Evolutionary conservation across 2,113 vertebrate genomes (phyloP).

Genomic region (Pitta sordida): DNA sequence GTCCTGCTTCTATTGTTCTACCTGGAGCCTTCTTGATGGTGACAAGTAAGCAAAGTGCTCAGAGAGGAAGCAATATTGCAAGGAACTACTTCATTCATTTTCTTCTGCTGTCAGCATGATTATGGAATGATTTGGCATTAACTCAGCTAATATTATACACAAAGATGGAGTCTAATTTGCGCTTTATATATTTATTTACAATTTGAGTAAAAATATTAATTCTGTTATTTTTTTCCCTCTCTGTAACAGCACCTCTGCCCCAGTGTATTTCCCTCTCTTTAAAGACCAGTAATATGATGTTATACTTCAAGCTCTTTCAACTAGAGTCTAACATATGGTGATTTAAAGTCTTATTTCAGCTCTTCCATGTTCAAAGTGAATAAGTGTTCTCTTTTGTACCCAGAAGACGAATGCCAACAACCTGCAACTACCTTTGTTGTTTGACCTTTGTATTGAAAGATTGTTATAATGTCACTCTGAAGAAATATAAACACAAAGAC

Average conservation of each 20-base stretch:
- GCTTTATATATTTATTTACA: neutral
- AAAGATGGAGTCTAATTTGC: neutral
- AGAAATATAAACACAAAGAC: neutral
- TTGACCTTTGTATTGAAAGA: constrained; percentile 46
- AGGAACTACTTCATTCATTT: neutral
- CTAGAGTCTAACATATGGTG: neutral
- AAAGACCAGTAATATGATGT: neutral
- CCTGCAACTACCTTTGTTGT: constrained; percentile 25
- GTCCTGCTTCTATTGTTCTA: neutral
- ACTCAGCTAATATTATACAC: neutral
- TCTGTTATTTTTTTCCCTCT: neutral
- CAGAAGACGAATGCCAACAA: constrained; percentile 40
- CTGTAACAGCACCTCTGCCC: neutral
- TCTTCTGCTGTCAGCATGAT: neutral
- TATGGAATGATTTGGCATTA: neutral
- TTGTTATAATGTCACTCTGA: neutral
- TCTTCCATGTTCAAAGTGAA: constrained; percentile 19
- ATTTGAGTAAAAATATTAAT: neutral
- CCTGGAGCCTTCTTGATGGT: neutral
- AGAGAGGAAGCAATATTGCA: neutral
- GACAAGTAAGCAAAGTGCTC: neutral
- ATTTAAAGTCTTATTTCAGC: constrained; percentile 43
- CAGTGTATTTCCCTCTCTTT: neutral
- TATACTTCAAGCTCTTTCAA: constrained; percentile 10
- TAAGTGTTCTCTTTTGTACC: constrained; percentile 33